Percentiles rank a stretch among this genome's conserved stretches.
Evolutionary conservation across 2,797 vertebrate genomes (phyloP).

Genomic region (Pogonophryne albipinna): DNA sequence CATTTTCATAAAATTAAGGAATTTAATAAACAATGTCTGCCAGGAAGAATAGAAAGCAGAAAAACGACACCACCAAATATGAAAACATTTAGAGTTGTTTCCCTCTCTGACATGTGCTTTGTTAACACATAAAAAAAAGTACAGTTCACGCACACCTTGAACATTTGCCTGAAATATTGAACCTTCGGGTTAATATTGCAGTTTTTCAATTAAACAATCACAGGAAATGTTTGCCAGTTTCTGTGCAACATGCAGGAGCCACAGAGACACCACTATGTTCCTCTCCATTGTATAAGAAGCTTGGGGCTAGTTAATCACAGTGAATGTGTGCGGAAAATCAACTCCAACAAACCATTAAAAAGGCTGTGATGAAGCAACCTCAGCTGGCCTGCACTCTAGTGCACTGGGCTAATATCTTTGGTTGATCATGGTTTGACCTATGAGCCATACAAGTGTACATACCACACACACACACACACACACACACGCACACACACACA

Average conservation of each 20-base stretch:
- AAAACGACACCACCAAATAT: background rate
- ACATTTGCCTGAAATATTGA: conserved; percentile 1
- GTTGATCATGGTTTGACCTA: conserved; percentile 23
- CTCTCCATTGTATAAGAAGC: background rate
- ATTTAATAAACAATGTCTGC: background rate
- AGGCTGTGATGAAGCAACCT: conserved; percentile 25
- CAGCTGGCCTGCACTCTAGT: background rate
- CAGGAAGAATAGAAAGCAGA: background rate
- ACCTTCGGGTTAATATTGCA: conserved; percentile 1
- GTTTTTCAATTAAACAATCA: conserved; percentile 13
- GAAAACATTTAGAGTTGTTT: no score
- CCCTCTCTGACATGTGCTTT: no score
- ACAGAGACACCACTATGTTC: background rate
- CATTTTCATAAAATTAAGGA: background rate
- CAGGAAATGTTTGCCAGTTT: conserved; percentile 8
- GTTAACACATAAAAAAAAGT: no score
- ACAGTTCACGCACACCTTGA: background rate
- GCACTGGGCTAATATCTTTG: conserved; percentile 7
- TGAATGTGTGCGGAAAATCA: conserved; percentile 8
- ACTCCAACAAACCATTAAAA: conserved; percentile 20
- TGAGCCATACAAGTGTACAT: background rate
- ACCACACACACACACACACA: conserved; percentile 22
- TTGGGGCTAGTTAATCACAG: conserved; percentile 3
- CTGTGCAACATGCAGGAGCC: conserved; percentile 12
- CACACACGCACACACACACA: conserved; percentile 17